phyloP scores from a whole-genome alignment of 2,888 invertebrate genomes.

The Cheilosia pagana region DNA sequence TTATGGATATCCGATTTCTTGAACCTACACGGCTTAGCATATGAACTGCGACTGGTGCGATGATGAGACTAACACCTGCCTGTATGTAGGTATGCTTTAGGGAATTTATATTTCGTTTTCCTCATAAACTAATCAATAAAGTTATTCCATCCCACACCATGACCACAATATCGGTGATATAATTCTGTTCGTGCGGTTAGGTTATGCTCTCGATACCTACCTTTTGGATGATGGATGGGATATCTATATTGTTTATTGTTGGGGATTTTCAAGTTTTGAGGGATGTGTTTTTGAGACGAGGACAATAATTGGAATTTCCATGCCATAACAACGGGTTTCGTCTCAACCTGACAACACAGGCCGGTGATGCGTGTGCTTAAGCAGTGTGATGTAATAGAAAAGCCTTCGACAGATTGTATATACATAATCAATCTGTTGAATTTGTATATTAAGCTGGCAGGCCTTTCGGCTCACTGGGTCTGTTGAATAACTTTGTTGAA shows the following conservation, averaged over 20 bases:
- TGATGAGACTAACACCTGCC: not conserved
- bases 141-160: not conserved
- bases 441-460: too few relatives aligned
- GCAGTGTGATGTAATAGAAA: too few relatives aligned
- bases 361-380: too few relatives aligned
- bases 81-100: not conserved
- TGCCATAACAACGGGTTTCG: not conserved
- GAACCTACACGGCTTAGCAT: not conserved
- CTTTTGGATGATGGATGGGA: too few relatives aligned
- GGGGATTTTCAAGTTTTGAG: not conserved
- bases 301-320: not conserved
- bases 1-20: slow-evolving; percentile 5
- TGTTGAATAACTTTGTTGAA: too few relatives aligned
- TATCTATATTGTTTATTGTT: not conserved
- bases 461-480: too few relatives aligned
- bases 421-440: too few relatives aligned
- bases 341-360: too few relatives aligned
- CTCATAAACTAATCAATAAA: slow-evolving; percentile 9
- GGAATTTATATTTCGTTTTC: not conserved
- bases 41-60: not conserved
- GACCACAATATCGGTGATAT: not conserved
- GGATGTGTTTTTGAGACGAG: not conserved
- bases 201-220: not conserved
- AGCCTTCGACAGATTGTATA: too few relatives aligned
- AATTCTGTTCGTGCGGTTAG: too few relatives aligned